phyloP scores from a whole-genome alignment of 1,140 invertebrate species.

The Drosophila punjabiensis region DNA sequence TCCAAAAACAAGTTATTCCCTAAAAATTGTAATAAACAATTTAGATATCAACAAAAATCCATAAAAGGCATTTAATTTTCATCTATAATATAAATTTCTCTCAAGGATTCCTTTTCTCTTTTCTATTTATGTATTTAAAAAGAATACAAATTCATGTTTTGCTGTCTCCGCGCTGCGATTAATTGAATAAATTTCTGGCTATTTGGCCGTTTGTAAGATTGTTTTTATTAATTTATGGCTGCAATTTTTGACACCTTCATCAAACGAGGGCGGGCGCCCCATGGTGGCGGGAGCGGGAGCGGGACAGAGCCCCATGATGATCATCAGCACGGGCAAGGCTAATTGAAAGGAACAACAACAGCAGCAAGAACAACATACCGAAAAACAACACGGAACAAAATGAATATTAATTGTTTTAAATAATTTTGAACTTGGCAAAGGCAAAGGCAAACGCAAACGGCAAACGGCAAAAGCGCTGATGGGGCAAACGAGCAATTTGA shows the following conservation, averaged over 20 bases:
- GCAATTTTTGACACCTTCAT: slow-evolving; percentile 76
- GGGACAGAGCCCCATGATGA: slow-evolving; percentile 12
- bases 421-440: slow-evolving; percentile 83
- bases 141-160: slow-evolving; percentile 16
- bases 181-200: slow-evolving; percentile 53
- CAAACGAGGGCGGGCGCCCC: slow-evolving; percentile 8
- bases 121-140: slow-evolving; percentile 12
- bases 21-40: neutral
- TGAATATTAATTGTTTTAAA: slow-evolving; percentile 84
- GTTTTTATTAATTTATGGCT: slow-evolving; percentile 77
- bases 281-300: neutral
- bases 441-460: slow-evolving; percentile 36
- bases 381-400: slow-evolving; percentile 67
- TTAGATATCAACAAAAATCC: neutral
- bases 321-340: slow-evolving; percentile 38
- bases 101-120: neutral
- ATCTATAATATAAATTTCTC: neutral
- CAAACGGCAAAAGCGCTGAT: slow-evolving; percentile 34
- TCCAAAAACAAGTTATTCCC: neutral
- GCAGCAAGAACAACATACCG: slow-evolving; percentile 33
- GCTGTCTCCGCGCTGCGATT: slow-evolving; percentile 17
- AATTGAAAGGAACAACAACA: slow-evolving; percentile 60
- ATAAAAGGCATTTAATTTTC: neutral
- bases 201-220: slow-evolving; percentile 57
- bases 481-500: slow-evolving; percentile 44